These are phyloP conservation scores for Tiliqua scincoides DNA, from an alignment of 2,113 vertebrate species.

Conservation along the genomic window DNA sequence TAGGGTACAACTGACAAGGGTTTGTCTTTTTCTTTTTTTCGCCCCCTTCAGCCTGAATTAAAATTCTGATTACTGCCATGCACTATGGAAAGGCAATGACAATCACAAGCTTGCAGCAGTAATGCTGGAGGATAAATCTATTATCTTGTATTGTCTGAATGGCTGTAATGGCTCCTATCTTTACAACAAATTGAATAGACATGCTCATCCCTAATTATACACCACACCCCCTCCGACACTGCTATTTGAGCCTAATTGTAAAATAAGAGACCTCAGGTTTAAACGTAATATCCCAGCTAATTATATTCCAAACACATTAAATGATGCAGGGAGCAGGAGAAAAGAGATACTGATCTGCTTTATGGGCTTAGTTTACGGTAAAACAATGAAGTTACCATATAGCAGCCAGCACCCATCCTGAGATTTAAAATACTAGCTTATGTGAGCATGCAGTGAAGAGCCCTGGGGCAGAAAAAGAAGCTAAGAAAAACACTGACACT, in stretches of 20 bases:
- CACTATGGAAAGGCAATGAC: slow-evolving; percentile 58
- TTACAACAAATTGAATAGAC: slow-evolving; percentile 66
- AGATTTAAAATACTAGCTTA: slow-evolving; percentile 34
- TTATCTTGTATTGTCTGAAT: slow-evolving; percentile 61
- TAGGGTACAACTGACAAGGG: slow-evolving; percentile 15
- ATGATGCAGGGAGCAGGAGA: slow-evolving; percentile 14
- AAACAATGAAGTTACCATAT: slow-evolving; percentile 42
- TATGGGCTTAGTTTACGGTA: slow-evolving; percentile 51
- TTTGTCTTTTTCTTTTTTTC: background rate
- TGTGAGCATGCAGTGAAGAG: slow-evolving; percentile 38
- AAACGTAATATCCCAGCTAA: slow-evolving; percentile 58
- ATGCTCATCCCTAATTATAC: slow-evolving; percentile 57
- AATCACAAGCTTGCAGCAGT: slow-evolving; percentile 60
- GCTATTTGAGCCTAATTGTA: slow-evolving; percentile 61
- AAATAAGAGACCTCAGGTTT: slow-evolving; percentile 62
- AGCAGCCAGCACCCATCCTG: slow-evolving; percentile 3
- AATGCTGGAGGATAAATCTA: slow-evolving; percentile 70
- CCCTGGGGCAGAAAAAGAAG: background rate
- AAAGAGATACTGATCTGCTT: slow-evolving; percentile 53
- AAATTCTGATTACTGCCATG: slow-evolving; percentile 72
- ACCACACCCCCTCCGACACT: slow-evolving; percentile 52
- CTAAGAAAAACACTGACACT: slow-evolving; percentile 4
- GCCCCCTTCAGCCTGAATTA: slow-evolving; percentile 63
- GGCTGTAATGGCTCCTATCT: slow-evolving; percentile 59
- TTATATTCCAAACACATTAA: slow-evolving; percentile 62